Evolutionary conservation across 2,113 vertebrate genomes (phyloP).

Genomic region (Callipepla squamata): DNA sequence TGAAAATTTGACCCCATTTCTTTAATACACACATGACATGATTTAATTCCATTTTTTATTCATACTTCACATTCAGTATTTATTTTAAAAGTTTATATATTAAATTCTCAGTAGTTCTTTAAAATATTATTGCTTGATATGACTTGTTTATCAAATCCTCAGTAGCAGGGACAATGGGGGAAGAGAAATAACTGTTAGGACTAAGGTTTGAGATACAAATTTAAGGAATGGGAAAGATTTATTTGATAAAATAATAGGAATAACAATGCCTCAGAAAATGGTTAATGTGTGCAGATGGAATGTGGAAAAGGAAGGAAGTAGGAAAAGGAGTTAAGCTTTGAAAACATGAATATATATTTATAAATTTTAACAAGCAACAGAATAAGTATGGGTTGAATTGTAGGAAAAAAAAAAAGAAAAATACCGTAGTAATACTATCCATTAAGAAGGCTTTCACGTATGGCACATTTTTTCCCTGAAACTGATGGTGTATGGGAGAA

Average conservation of each 20-base stretch:
- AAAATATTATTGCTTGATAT: neutral
- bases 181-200: neutral
- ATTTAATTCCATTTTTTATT: neutral
- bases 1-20: neutral
- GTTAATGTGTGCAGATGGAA: neutral
- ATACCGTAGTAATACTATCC: neutral
- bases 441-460: neutral
- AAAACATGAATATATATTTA: neutral
- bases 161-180: neutral
- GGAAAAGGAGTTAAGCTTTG: neutral
- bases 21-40: neutral
- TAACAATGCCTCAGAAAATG: neutral
- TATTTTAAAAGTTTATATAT: neutral
- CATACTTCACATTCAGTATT: neutral
- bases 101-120: neutral
- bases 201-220: neutral
- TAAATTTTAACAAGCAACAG: neutral
- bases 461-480: too few relatives aligned
- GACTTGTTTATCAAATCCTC: neutral
- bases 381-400: neutral
- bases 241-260: neutral
- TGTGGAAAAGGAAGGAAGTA: neutral
- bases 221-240: neutral
- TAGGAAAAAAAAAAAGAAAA: neutral
- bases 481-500: too few relatives aligned